Evolutionary conservation across 2,113 vertebrate genomes (phyloP).

Genomic region (Calidris pugnax): DNA sequence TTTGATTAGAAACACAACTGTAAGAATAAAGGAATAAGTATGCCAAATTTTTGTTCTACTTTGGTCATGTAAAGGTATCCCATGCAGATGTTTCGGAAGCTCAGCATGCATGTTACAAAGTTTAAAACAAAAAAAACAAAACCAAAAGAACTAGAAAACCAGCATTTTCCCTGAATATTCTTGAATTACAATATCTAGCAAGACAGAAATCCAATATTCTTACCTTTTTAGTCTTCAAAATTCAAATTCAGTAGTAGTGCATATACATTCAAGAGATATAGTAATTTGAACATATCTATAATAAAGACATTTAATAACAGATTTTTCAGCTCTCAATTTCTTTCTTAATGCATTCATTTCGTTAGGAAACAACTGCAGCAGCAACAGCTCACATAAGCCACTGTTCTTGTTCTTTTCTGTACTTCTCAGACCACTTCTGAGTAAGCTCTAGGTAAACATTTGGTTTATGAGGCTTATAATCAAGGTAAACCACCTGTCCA

Average conservation of each 20-base stretch:
- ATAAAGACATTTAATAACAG: background rate
- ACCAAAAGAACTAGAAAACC: background rate
- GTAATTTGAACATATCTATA: background rate
- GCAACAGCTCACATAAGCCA: slow-evolving; percentile 75
- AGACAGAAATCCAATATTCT: background rate
- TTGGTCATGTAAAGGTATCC: background rate
- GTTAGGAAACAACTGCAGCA: background rate
- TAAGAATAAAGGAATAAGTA: background rate
- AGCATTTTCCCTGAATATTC: background rate
- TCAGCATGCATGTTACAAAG: background rate
- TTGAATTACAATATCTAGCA: background rate
- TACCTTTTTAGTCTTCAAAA: background rate
- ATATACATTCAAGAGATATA: slow-evolving; percentile 21
- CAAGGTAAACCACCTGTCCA: slow-evolving; percentile 81
- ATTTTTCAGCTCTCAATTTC: background rate
- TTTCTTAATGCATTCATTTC: background rate
- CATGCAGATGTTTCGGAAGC: slow-evolving; percentile 4
- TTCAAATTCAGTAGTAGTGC: slow-evolving; percentile 42
- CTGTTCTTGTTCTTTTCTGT: slow-evolving; percentile 81
- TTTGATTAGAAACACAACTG: background rate
- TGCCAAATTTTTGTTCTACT: background rate
- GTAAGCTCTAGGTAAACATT: slow-evolving; percentile 91
- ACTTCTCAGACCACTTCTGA: slow-evolving; percentile 91
- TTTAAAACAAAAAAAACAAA: background rate
- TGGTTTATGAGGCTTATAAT: slow-evolving; percentile 92